Percentiles rank a stretch among this genome's conserved stretches.
phyloP scores from a whole-genome alignment of 2,797 vertebrate species.

The Acanthiza pusilla region DNA sequence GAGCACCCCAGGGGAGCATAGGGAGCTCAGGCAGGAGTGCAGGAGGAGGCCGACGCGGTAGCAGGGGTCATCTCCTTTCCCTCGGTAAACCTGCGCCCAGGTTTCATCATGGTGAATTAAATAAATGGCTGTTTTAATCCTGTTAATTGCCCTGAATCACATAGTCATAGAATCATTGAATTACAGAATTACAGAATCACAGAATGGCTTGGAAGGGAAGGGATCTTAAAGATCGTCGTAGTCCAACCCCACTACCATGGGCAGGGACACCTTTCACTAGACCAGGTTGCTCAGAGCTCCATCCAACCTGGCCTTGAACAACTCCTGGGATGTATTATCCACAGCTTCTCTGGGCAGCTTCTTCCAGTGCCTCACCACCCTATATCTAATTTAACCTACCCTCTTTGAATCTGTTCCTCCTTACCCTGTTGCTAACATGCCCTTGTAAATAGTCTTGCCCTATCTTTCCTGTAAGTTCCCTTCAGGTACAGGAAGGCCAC shows the following conservation, averaged over 20 bases:
- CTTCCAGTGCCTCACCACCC: neutral
- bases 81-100: neutral
- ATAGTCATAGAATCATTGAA: neutral
- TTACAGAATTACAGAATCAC: too few relatives aligned
- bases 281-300: neutral
- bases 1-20: rapidly evolving
- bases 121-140: neutral
- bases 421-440: neutral
- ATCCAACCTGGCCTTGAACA: neutral
- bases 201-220: neutral
- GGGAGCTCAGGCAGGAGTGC: neutral
- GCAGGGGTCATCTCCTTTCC: neutral
- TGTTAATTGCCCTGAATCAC: neutral
- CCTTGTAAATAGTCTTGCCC: neutral
- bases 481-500: neutral
- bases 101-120: neutral
- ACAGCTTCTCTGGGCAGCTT: neutral
- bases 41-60: rapidly evolving
- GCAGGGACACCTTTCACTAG: neutral
- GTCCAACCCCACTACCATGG: rapidly evolving
- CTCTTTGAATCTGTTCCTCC: neutral
- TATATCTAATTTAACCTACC: neutral
- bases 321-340: neutral
- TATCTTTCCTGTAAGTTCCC: neutral
- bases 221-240: too few relatives aligned